A percentile compares a stretch with the other conserved stretches of the same genome.
Conservation (phyloP, 2,113 vertebrate genomes). For the Candoia aspera region DNA sequence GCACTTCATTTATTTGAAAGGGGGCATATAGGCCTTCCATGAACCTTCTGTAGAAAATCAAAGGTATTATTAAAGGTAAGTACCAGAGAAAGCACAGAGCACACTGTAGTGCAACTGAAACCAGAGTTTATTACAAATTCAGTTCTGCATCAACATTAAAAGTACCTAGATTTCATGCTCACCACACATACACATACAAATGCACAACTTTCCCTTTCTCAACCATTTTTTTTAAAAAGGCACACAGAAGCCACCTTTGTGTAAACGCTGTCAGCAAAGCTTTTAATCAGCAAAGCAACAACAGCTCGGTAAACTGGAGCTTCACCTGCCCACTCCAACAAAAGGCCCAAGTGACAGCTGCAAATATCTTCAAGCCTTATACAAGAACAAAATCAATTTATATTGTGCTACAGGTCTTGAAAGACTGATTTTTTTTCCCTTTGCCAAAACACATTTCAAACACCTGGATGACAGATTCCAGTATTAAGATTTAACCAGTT, state of each 20-base stretch:
- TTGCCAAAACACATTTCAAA: neutral
- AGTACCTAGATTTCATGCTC: neutral
- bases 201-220: neutral
- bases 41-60: neutral
- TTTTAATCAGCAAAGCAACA: conserved; percentile 4
- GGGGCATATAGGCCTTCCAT: neutral
- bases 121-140: neutral
- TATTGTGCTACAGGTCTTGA: neutral
- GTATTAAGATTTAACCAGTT: neutral
- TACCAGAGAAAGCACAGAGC: neutral
- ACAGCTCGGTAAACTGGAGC: neutral
- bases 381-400: neutral
- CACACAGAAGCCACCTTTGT: neutral
- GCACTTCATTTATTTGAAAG: conserved; percentile 10
- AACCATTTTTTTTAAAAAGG: neutral
- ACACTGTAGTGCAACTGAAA: neutral
- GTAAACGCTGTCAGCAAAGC: neutral
- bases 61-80: conserved; percentile 11
- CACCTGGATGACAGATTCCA: neutral
- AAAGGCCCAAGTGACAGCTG: conserved; percentile 1
- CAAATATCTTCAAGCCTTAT: neutral
- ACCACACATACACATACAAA: neutral
- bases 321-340: conserved; percentile 10
- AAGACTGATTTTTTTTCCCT: conserved; percentile 1
- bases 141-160: neutral